phyloP scores from a whole-genome alignment of 2,888 invertebrate species.

The Philhelius pedissequus region DNA sequence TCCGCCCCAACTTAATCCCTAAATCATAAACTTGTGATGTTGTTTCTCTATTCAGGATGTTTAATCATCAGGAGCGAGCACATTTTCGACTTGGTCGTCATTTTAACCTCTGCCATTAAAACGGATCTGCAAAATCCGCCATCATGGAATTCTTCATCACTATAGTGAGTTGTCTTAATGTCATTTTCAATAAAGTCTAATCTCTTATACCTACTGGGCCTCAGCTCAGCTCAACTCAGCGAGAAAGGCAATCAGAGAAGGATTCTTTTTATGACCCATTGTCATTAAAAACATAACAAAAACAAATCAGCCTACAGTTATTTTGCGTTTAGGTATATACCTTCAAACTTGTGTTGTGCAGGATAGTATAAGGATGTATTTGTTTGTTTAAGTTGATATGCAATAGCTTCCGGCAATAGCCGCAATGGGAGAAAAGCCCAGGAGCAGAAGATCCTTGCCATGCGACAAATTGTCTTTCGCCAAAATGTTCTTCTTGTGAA shows the following conservation, averaged over 20 bases:
- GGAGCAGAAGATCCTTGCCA: not conserved
- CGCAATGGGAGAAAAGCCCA: not conserved
- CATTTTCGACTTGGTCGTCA: not conserved
- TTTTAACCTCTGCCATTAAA: not conserved
- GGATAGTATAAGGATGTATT: not conserved
- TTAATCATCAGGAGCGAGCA: not conserved
- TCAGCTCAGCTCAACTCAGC: too few relatives aligned
- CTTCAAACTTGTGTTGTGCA: not conserved
- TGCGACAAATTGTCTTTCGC: slow-evolving; percentile 54
- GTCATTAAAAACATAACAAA: slow-evolving; percentile 62
- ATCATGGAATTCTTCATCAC: not conserved
- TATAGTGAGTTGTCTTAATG: slow-evolving; percentile 38
- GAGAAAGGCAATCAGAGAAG: slow-evolving; percentile 56
- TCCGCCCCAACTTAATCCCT: not conserved
- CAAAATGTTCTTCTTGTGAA: not conserved
- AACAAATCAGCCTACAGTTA: slow-evolving; percentile 56
- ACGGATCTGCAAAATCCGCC: not conserved
- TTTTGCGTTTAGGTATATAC: too few relatives aligned
- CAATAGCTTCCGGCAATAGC: slow-evolving; percentile 50
- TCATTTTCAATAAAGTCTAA: slow-evolving; percentile 57
- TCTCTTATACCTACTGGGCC: slow-evolving; percentile 35
- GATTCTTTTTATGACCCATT: slow-evolving; percentile 63
- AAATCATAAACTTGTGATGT: slow-evolving; percentile 2
- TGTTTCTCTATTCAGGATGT: not conserved
- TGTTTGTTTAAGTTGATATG: slow-evolving; percentile 19